phyloP scores from a whole-genome alignment of 2,113 vertebrate genomes.

The Pelvicachromis taeniatus region DNA sequence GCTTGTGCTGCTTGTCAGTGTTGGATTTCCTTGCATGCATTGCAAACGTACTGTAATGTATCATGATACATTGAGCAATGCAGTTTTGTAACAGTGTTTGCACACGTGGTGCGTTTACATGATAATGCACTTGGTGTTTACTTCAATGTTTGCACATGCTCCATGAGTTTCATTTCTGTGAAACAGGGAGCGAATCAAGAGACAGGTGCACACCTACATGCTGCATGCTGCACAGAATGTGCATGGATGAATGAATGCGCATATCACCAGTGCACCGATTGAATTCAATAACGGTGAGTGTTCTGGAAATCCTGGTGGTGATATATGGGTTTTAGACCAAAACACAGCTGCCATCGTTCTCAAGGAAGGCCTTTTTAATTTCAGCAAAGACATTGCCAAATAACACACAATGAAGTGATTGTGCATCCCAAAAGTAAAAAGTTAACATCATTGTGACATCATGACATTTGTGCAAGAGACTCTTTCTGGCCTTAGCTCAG shows the following conservation, averaged over 20 bases:
- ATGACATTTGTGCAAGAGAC: background rate
- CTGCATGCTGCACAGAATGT: background rate
- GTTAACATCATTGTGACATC: background rate
- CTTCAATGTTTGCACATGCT: background rate
- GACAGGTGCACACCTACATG: background rate
- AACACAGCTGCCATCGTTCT: background rate
- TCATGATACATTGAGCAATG: background rate
- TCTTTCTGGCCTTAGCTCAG: background rate
- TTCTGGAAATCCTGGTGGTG: accelerated
- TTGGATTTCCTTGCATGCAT: background rate
- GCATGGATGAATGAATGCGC: background rate
- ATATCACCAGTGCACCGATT: background rate
- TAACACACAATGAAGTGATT: background rate
- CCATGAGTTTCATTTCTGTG: conserved; percentile 61
- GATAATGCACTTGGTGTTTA: background rate
- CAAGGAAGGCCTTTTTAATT: background rate
- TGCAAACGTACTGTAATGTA: background rate
- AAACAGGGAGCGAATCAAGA: conserved; percentile 41
- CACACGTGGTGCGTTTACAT: background rate
- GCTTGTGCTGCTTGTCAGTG: background rate
- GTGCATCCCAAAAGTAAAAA: background rate
- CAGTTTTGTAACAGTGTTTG: background rate
- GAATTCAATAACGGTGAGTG: background rate
- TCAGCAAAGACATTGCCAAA: background rate
- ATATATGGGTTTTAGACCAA: background rate